Evolutionary conservation across 2,888 invertebrate species (phyloP).

Genomic region (Aspidiotus destructor): DNA sequence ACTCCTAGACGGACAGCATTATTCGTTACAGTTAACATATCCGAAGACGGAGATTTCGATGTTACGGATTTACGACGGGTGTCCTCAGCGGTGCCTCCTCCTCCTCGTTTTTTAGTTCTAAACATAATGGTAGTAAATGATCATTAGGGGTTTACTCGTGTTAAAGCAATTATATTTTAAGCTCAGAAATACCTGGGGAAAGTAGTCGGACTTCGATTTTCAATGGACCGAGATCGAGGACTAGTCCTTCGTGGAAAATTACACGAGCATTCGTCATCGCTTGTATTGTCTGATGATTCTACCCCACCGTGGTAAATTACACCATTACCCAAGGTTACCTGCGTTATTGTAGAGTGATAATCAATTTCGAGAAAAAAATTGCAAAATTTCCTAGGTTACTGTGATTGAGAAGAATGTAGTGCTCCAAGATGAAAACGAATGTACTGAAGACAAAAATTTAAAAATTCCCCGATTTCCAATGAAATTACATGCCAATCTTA

Average conservation of each 20-base stretch:
- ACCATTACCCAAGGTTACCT: conserved; percentile 27
- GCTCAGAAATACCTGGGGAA: conserved; percentile 23
- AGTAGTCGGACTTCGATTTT: conserved; percentile 43
- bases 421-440: too few species aligned
- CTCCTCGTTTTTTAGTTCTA: conserved; percentile 28
- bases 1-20: not conserved
- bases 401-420: too few species aligned
- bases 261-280: conserved; percentile 47
- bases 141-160: too few species aligned
- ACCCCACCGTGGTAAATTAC: conserved; percentile 25
- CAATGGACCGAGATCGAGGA: conserved; percentile 53
- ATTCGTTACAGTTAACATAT: conserved; percentile 8
- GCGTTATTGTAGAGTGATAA: not conserved
- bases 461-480: too few species aligned
- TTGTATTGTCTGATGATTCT: conserved; percentile 44
- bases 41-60: conserved; percentile 29
- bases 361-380: too few species aligned
- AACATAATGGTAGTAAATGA: too few species aligned
- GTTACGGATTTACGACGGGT: conserved; percentile 25
- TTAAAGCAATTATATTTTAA: not conserved
- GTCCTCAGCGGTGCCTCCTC: conserved; percentile 17
- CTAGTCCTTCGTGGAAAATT: conserved; percentile 50
- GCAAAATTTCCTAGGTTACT: too few species aligned
- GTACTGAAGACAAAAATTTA: too few species aligned
- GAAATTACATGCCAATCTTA: too few species aligned